phyloP scores from a whole-genome alignment of 2,888 invertebrate species.

The Athripsodes cinereus region DNA sequence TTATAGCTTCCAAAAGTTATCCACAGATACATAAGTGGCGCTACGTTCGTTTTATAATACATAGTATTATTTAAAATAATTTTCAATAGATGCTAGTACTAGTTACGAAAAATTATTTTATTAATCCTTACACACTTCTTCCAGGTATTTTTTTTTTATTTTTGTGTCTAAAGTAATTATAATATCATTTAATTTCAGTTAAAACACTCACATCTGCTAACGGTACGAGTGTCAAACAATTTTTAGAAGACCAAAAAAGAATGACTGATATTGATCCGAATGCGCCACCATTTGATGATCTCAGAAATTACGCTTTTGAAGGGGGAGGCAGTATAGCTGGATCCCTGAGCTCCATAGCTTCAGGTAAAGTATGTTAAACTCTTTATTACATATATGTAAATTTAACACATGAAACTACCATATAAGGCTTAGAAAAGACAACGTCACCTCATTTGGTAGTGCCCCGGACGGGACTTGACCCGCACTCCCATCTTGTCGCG shows the following conservation, averaged over 20 bases:
- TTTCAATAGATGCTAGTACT: too few species aligned
- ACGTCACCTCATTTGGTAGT: too few species aligned
- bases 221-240: conserved; percentile 68
- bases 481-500: too few species aligned
- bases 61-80: too few species aligned
- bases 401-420: too few species aligned
- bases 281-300: conserved; percentile 79
- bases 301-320: conserved; percentile 82
- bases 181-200: conserved; percentile 26
- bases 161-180: background rate
- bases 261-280: conserved; percentile 74
- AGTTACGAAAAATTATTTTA: background rate
- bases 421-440: too few species aligned
- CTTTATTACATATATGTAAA: too few species aligned
- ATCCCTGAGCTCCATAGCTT: conserved; percentile 71
- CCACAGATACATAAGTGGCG: too few species aligned
- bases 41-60: too few species aligned
- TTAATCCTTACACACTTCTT: background rate
- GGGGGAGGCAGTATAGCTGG: conserved; percentile 77
- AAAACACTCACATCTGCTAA: conserved; percentile 26
- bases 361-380: conserved; percentile 52
- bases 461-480: too few species aligned
- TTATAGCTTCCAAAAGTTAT: too few species aligned
- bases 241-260: conserved; percentile 71
- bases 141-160: too few species aligned